Percentiles rank a stretch among this genome's conserved stretches.
Conservation (phyloP, 2,888 invertebrate species). For the Dorcus hopei region DNA sequence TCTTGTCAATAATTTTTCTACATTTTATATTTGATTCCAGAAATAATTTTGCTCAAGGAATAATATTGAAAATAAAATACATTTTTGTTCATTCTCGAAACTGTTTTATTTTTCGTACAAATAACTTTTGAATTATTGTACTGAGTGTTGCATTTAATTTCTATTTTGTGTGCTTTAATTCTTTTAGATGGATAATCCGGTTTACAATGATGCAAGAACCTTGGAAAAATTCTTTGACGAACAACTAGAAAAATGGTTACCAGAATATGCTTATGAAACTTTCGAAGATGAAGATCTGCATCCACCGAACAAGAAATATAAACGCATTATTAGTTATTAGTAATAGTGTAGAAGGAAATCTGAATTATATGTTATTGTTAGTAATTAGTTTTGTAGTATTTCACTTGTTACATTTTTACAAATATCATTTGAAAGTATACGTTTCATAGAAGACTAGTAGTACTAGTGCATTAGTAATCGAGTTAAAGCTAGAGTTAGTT, state of each 20-base stretch:
- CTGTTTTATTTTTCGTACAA: too few relatives aligned
- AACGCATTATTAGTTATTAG: conserved; percentile 51
- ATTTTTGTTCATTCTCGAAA: too few relatives aligned
- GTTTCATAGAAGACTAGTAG: neutral
- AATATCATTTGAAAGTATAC: neutral
- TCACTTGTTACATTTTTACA: neutral
- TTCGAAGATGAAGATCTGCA: conserved; percentile 52
- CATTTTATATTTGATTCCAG: neutral
- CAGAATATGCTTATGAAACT: conserved; percentile 64
- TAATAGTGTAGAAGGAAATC: neutral
- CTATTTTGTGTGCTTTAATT: neutral
- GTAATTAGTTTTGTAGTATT: neutral
- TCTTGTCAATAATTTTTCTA: neutral
- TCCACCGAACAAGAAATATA: conserved; percentile 54
- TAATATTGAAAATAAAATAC: too few relatives aligned
- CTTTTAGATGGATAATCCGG: conserved; percentile 68
- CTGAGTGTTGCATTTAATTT: too few relatives aligned
- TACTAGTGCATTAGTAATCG: neutral
- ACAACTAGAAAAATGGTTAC: conserved; percentile 76
- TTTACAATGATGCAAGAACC: conserved; percentile 74
- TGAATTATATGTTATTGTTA: neutral
- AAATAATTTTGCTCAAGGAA: too few relatives aligned
- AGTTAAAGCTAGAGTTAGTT: neutral
- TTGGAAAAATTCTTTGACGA: conserved; percentile 85
- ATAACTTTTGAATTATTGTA: too few relatives aligned